Evolutionary conservation across 2,113 vertebrate species (phyloP).

Genomic region (Lethenteron reissneri): DNA sequence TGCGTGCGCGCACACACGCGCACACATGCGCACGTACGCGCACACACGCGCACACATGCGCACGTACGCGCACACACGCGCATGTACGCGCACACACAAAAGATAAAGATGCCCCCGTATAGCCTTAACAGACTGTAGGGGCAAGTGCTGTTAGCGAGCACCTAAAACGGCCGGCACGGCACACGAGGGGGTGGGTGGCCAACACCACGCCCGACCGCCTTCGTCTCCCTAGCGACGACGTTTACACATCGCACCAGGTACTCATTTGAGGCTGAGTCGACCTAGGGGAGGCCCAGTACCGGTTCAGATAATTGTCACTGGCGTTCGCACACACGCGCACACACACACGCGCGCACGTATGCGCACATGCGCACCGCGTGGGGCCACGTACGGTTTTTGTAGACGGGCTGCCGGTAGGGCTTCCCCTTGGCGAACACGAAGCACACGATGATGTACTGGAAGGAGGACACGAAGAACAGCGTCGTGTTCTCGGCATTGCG

Average conservation of each 20-base stretch:
- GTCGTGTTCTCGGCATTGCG: constrained; percentile 83
- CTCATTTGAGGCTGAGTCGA: too few relatives aligned
- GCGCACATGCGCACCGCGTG: not conserved
- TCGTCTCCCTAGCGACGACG: not conserved
- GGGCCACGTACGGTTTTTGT: constrained; percentile 59
- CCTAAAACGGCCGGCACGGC: too few relatives aligned
- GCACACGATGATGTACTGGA: constrained; percentile 91
- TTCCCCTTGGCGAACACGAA: constrained; percentile 92
- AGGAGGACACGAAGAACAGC: constrained; percentile 78
- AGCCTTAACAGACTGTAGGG: too few relatives aligned
- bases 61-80: too few relatives aligned
- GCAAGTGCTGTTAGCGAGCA: too few relatives aligned
- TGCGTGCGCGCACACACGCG: too few relatives aligned
- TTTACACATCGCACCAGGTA: too few relatives aligned
- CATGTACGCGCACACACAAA: not conserved
- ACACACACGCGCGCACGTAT: not conserved
- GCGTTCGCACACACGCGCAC: not conserved
- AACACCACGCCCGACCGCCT: too few relatives aligned
- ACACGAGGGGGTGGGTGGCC: too few relatives aligned
- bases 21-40: not conserved
- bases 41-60: not conserved
- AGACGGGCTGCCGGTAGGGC: constrained; percentile 84
- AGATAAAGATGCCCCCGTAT: too few relatives aligned
- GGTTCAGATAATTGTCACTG: not conserved
- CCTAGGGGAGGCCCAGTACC: too few relatives aligned